Evolutionary conservation across 2,888 invertebrate species (phyloP).

Genomic region (Seira musarum): DNA sequence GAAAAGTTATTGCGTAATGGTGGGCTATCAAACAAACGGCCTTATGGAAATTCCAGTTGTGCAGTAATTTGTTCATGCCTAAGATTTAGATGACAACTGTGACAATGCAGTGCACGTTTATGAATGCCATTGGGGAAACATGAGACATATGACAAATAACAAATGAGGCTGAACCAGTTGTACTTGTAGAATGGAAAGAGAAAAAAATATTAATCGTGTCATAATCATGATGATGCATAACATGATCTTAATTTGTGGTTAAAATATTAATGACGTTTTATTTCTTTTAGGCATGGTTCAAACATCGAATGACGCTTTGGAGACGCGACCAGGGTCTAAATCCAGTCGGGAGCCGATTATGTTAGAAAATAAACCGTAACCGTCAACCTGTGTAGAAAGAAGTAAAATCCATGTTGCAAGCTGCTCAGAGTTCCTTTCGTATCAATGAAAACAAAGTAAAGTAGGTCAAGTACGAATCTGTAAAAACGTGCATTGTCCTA

Average conservation of each 20-base stretch:
- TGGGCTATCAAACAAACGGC: too few species aligned
- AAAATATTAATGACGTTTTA: constrained; percentile 7
- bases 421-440: background rate
- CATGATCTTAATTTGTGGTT: background rate
- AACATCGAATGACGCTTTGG: constrained; percentile 72
- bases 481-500: constrained; percentile 6
- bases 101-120: too few species aligned
- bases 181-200: too few species aligned
- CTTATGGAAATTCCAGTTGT: too few species aligned
- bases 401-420: background rate
- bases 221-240: too few species aligned
- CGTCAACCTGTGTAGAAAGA: background rate
- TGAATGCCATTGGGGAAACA: too few species aligned
- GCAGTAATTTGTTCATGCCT: too few species aligned
- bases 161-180: too few species aligned
- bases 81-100: too few species aligned
- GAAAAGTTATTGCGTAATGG: background rate
- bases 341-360: constrained; percentile 67
- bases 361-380: constrained; percentile 49
- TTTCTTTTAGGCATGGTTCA: constrained; percentile 72
- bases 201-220: too few species aligned
- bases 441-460: background rate
- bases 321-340: constrained; percentile 73
- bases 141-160: too few species aligned
- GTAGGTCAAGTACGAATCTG: constrained; percentile 15